These are phyloP conservation scores for Apogon talboti DNA, from an alignment of 2,797 vertebrate genomes.

Conservation along the genomic window DNA sequence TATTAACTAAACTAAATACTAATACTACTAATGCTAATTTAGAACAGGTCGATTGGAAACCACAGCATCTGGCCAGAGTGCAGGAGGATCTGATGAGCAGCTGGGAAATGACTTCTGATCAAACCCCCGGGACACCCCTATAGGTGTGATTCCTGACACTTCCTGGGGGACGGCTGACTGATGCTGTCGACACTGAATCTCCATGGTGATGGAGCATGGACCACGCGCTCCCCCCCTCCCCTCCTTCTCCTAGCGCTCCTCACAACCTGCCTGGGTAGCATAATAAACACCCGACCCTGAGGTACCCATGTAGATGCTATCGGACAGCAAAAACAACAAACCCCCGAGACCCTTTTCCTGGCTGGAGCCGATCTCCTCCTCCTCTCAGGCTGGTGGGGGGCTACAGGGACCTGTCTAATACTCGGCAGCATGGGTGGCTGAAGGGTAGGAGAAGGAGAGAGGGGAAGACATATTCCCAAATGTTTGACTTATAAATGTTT, in stretches of 20 bases:
- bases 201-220: constrained; percentile 67
- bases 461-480: constrained; percentile 44
- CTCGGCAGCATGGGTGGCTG: constrained; percentile 72
- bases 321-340: constrained; percentile 91
- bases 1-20: not conserved
- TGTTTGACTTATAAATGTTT: constrained; percentile 56
- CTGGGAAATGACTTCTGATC: constrained; percentile 74
- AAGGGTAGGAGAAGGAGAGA: constrained; percentile 35
- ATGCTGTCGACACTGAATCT: constrained; percentile 84
- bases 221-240: constrained; percentile 34
- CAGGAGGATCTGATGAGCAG: constrained; percentile 49
- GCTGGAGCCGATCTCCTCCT: constrained; percentile 87
- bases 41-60: constrained; percentile 13
- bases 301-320: constrained; percentile 87
- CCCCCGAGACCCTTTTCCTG: constrained; percentile 90
- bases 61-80: constrained; percentile 60
- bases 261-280: constrained; percentile 74
- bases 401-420: constrained; percentile 56
- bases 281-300: constrained; percentile 83
- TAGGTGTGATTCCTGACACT: constrained; percentile 87
- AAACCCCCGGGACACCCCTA: constrained; percentile 73
- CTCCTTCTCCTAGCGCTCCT: constrained; percentile 61
- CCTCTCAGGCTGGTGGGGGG: constrained; percentile 45
- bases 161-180: constrained; percentile 86
- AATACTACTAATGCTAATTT: not conserved